A percentile compares a stretch with the other conserved stretches of the same genome.
These are phyloP conservation scores for Drosophila sucinea DNA, from an alignment of 1,140 invertebrate species.

Conservation along the genomic window DNA sequence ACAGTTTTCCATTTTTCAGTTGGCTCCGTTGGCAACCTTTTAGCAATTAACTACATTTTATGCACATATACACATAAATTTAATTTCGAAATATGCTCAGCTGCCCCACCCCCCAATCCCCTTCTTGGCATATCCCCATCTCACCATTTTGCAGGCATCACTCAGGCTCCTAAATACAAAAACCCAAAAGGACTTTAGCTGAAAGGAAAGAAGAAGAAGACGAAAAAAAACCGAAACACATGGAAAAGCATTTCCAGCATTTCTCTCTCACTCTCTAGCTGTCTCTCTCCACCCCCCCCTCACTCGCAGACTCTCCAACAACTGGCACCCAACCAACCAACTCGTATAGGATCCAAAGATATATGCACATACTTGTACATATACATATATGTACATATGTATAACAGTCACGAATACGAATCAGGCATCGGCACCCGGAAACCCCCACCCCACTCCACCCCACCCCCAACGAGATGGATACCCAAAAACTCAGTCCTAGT, in stretches of 20 bases:
- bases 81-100: constrained; percentile 29
- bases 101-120: not conserved
- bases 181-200: constrained; percentile 5
- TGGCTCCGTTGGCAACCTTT: constrained; percentile 1
- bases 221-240: constrained; percentile 49
- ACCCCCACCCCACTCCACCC: constrained; percentile 14
- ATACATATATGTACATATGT: constrained; percentile 38
- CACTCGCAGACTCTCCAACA: not conserved
- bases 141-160: not conserved
- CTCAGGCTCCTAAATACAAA: constrained; percentile 7
- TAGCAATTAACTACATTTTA: constrained; percentile 42
- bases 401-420: constrained; percentile 54
- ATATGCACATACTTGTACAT: constrained; percentile 22
- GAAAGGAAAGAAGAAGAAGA: not conserved
- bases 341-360: constrained; percentile 25
- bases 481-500: constrained; percentile 33
- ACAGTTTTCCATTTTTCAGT: not conserved
- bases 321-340: constrained; percentile 1
- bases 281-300: too few relatives aligned
- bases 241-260: constrained; percentile 36
- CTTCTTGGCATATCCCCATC: not conserved
- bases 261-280: not conserved
- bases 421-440: constrained; percentile 55
- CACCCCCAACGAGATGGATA: not conserved
- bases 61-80: constrained; percentile 44